These are phyloP conservation scores for Anoplius nigerrimus DNA, from an alignment of 2,888 invertebrate genomes.

Conservation along the genomic window DNA sequence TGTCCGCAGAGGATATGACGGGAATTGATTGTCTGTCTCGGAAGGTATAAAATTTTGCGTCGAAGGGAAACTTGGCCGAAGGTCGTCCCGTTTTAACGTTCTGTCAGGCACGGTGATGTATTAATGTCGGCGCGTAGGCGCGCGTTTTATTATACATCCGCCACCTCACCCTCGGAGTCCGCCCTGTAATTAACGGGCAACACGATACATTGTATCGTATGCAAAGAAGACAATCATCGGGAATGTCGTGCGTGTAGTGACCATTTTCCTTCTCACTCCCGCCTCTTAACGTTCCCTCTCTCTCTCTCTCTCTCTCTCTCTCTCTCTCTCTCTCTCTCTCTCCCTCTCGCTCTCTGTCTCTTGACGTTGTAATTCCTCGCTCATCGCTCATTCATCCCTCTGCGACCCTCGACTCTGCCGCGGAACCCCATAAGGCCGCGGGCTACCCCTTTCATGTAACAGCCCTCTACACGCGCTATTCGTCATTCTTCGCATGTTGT, in stretches of 20 bases:
- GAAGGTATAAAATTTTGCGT: too few relatives aligned
- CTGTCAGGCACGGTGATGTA: neutral
- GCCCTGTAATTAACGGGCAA: neutral
- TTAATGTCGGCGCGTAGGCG: neutral
- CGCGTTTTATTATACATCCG: neutral
- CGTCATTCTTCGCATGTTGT: conserved; percentile 28
- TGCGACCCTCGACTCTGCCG: neutral
- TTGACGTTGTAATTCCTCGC: neutral
- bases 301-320: neutral
- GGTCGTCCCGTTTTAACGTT: too few relatives aligned
- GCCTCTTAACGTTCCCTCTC: too few relatives aligned
- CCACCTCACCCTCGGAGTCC: too few relatives aligned
- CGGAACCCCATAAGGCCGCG: too few relatives aligned
- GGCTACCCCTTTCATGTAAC: neutral
- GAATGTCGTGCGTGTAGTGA: too few relatives aligned
- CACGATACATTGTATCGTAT: too few relatives aligned
- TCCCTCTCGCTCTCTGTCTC: neutral
- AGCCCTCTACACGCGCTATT: conserved; percentile 6
- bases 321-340: neutral
- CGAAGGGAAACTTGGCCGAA: too few relatives aligned
- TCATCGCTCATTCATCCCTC: neutral
- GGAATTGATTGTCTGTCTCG: conserved; percentile 8
- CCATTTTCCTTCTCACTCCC: neutral
- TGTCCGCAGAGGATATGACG: neutral
- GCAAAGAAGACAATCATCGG: too few relatives aligned